phyloP scores from a whole-genome alignment of 37 sponge, comb jelly and placozoan species.

The Eunapius fragilis region DNA sequence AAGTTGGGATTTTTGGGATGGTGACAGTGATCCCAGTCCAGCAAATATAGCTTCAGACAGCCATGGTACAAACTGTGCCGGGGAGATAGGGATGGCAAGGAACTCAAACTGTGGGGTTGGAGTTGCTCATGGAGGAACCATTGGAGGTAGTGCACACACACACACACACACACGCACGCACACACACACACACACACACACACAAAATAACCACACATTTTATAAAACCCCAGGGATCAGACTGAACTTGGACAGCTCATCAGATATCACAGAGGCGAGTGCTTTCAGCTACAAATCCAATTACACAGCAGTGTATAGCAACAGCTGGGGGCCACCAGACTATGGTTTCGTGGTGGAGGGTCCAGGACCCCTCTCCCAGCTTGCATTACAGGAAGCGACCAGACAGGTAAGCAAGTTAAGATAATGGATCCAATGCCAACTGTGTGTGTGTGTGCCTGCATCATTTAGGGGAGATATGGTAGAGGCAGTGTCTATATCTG shows the following conservation, averaged over 20 bases:
- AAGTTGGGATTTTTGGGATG: slow-evolving; percentile 74
- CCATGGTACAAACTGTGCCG: slow-evolving; percentile 96
- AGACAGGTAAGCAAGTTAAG: slow-evolving; percentile 28
- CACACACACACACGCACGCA: not conserved
- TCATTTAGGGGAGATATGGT: slow-evolving; percentile 74
- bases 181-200: not conserved
- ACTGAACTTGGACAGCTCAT: slow-evolving; percentile 15
- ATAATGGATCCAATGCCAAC: not conserved
- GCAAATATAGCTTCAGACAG: slow-evolving; percentile 46
- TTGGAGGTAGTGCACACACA: slow-evolving; percentile 67
- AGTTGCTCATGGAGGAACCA: slow-evolving; percentile 79
- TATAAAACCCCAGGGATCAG: slow-evolving; percentile 26
- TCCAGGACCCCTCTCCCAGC: slow-evolving; percentile 71
- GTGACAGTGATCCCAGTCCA: slow-evolving; percentile 76
- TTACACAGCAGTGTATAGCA: slow-evolving; percentile 88
- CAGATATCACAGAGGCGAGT: slow-evolving; percentile 78
- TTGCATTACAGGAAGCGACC: slow-evolving; percentile 57
- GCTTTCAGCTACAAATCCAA: slow-evolving; percentile 70
- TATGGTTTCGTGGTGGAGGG: slow-evolving; percentile 86
- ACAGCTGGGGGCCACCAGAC: slow-evolving; percentile 96
- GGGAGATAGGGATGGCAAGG: slow-evolving; percentile 82
- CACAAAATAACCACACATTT: too few relatives aligned
- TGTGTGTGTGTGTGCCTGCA: not conserved
- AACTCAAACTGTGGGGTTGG: slow-evolving; percentile 86
- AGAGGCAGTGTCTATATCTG: slow-evolving; percentile 90